Base-by-base conservation (phyloP, 1,140 invertebrate species). In the Panagrolaimus sp. region DNA sequence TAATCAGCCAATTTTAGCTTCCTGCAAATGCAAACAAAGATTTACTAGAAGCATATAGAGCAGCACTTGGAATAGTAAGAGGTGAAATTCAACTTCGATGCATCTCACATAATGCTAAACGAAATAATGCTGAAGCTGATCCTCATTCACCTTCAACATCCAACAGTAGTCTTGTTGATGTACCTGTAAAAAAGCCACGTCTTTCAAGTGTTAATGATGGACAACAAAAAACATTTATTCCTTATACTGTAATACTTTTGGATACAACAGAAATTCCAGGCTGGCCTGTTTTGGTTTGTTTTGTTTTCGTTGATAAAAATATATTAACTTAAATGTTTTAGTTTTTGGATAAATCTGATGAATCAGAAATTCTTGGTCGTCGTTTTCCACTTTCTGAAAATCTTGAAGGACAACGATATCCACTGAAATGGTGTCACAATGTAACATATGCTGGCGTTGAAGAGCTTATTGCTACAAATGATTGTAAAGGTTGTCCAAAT, bases 31-130 rank as follows among this genome's bases (percentile, higher is more conserved):
- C 51, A 27, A n/a, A 14, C 4, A 57, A 57, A 16, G 51, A 57
- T 16, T 27, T 57, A 20, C 51, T 20, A 57, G 51, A 57, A 20
- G 51, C 51, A 27, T 57, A 57, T 27, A 57, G 20, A 27, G 51
- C 51, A 11, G 51, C 51, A 25, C 11, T 57, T 25, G 20, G 27
- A 27, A 11, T 57, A 27, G 5, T 57, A 11, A 14, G 51, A 1
- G 51, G 51, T 11, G 51, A 57, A 20, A 57, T 57, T 27, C 51
- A 57, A 27, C 20, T 57, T 20, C 20, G 27, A 57, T 27, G 27
- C n/a, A 16, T 57, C 9, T 25, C 51, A 11, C 20, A 20, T 11
- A 20, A 20, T 11, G 20, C 51, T 11, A 57, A 4, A 5, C 1
- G 20, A 25, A 14, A 27, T 9, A 27, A 27, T 25, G 0, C 16